Percentiles rank a stretch among this genome's conserved stretches.
phyloP scores from a whole-genome alignment of 1,140 invertebrate species.

The Cotesia typhae region DNA sequence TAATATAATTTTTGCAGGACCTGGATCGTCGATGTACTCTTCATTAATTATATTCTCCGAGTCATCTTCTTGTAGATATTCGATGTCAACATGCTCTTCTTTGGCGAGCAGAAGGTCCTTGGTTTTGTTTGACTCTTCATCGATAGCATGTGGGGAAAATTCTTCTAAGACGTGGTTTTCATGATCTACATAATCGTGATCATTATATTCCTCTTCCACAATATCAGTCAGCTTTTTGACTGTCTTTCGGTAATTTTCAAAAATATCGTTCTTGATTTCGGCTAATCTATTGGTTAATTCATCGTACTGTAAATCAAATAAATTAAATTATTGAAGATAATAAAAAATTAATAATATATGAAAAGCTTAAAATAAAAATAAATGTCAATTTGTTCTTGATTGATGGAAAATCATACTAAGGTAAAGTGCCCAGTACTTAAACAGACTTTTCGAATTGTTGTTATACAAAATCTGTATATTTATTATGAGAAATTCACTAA shows the following conservation, averaged over 20 bases:
- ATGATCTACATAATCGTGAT: conserved; percentile 62
- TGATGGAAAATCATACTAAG: background rate
- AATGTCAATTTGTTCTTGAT: conserved; percentile 9
- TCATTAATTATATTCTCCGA: conserved; percentile 11
- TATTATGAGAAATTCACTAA: no score
- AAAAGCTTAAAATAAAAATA: conserved; percentile 10
- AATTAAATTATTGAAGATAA: conserved; percentile 22
- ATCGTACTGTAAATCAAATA: conserved; percentile 63
- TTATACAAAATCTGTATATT: no score
- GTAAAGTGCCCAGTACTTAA: no score
- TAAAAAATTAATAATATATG: conserved; percentile 22
- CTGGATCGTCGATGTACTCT: conserved; percentile 41
- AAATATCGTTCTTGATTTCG: conserved; percentile 64
- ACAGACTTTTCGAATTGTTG: no score
- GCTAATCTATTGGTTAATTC: conserved; percentile 67
- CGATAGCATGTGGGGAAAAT: conserved; percentile 33
- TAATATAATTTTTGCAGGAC: conserved; percentile 15
- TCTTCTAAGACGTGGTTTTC: conserved; percentile 43
- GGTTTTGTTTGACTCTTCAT: conserved; percentile 26
- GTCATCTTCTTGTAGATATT: conserved; percentile 27
- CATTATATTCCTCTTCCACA: conserved; percentile 57
- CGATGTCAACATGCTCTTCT: conserved; percentile 19
- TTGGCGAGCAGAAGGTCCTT: background rate
- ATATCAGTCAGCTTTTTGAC: conserved; percentile 48
- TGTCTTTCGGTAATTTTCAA: conserved; percentile 62